These are phyloP conservation scores for Ataeniobius toweri DNA, from an alignment of 2,797 vertebrate species.

Conservation along the genomic window DNA sequence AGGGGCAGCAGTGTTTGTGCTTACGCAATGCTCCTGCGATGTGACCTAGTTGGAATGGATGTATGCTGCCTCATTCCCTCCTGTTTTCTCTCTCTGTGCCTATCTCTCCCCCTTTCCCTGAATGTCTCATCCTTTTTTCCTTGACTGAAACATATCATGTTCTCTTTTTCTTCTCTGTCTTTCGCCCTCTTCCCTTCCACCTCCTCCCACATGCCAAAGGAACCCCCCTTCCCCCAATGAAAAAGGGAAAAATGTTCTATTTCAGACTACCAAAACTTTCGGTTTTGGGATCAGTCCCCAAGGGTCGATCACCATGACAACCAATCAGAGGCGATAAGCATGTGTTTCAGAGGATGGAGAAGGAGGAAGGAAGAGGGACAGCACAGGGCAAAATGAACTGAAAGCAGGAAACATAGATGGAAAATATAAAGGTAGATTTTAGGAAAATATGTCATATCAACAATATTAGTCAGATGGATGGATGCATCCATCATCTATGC, in stretches of 20 bases:
- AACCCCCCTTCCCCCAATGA: slow-evolving; percentile 49
- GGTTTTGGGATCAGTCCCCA: slow-evolving; percentile 79
- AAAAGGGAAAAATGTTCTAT: slow-evolving; percentile 59
- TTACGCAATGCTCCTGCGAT: slow-evolving; percentile 78
- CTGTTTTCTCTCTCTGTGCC: slow-evolving; percentile 23
- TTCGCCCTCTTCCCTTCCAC: background rate
- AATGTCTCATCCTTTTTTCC: slow-evolving; percentile 19
- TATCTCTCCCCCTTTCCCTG: slow-evolving; percentile 24
- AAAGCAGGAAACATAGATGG: slow-evolving; percentile 7
- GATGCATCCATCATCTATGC: slow-evolving; percentile 1
- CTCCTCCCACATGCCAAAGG: slow-evolving; percentile 41
- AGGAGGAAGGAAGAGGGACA: slow-evolving; percentile 33
- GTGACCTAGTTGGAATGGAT: slow-evolving; percentile 81
- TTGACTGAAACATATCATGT: slow-evolving; percentile 13
- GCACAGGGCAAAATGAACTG: slow-evolving; percentile 16
- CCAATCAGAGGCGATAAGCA: slow-evolving; percentile 74
- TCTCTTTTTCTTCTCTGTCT: background rate
- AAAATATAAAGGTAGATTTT: slow-evolving; percentile 34
- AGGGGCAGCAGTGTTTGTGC: slow-evolving; percentile 78
- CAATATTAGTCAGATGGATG: slow-evolving; percentile 6
- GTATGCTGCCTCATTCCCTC: slow-evolving; percentile 61
- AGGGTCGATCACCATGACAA: slow-evolving; percentile 81
- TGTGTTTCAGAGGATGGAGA: slow-evolving; percentile 65
- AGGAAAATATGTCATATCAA: slow-evolving; percentile 9
- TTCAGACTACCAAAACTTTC: slow-evolving; percentile 75